Base-by-base conservation (phyloP, 1,140 invertebrate genomes). In the Lepidurus couesii region DNA sequence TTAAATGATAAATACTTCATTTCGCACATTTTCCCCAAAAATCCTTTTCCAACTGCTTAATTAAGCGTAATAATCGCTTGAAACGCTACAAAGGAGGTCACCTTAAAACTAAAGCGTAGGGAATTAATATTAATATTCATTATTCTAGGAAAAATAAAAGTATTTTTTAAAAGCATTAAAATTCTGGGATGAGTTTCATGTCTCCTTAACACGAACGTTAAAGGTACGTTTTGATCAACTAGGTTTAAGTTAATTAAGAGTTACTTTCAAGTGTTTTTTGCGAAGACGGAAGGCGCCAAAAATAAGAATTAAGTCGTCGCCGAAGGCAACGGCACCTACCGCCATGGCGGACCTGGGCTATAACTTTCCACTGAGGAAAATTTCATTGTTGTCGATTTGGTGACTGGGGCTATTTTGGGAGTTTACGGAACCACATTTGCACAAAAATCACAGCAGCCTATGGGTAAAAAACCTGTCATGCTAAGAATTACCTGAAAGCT, bases 241-340 rank as follows among this genome's bases (percentile, higher is more conserved):
- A 47, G 34, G 4, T 21, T 65, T 65, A 21, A 65, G 16, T 65
- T 11, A n/a, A 21, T 21, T 7, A 65, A 7, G 6, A n/a, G 53
- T 21, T 65, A 65, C 53, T 65, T 65, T 65, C 16, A 9, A 21
- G 21, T 10, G 10, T 65, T 13, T 65, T 11, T 65, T 65, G 53
- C 9, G 53, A 65, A 65, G 8, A 7, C 21, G 53, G 53, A 65
- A 65, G 53, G 53, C 53, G 53, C 53, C 53, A 65, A 65, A 65
- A 65, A 65, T 65, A 65, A n/a, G 21, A 65, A 65, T 65, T 65
- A 65, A 21, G 9, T 21, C 21, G 13, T 65, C 53, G 53, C 53
- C 53, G 53, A 65, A 65, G 53, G 53, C 53, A 65, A 65, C 53
- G 53, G 53, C 53, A 65, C 53, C 53, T 65, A 65, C 21, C 53